Percentiles rank a stretch among this genome's conserved stretches.
Evolutionary conservation across 2,113 vertebrate genomes (phyloP).

Genomic region (Festucalex cinctus): DNA sequence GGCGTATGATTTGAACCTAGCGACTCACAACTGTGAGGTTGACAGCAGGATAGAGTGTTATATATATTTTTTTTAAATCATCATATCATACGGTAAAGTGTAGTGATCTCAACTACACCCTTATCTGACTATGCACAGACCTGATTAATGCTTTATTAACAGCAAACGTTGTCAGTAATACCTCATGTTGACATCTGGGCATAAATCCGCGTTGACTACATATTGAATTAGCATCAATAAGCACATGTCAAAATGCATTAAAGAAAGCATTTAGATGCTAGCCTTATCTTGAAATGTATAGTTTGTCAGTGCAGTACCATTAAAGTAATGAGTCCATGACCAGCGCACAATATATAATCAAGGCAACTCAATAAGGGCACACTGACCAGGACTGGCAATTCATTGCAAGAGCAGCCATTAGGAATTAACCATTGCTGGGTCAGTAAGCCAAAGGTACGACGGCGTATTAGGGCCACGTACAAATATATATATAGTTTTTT

Average conservation of each 20-base stretch:
- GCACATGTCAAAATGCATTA: conserved; percentile 25
- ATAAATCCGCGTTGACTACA: not conserved
- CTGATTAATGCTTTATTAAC: not conserved
- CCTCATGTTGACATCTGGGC: conserved; percentile 1
- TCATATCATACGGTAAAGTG: too few relatives aligned
- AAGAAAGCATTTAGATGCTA: conserved; percentile 1
- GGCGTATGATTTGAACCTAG: too few relatives aligned
- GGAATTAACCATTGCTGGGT: conserved; percentile 20
- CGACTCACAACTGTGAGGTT: not conserved
- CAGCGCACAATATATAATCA: conserved; percentile 32
- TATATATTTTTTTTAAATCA: too few relatives aligned
- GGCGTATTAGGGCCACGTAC: too few relatives aligned
- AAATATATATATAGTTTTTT: too few relatives aligned
- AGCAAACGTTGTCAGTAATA: not conserved
- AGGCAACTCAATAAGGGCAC: conserved; percentile 30
- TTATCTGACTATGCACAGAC: not conserved
- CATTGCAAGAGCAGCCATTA: conserved; percentile 36
- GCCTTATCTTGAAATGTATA: conserved; percentile 15
- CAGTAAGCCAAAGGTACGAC: conserved; percentile 31
- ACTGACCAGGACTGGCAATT: conserved; percentile 32
- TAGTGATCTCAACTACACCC: too few relatives aligned
- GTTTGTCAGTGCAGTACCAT: conserved; percentile 27
- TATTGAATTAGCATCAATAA: conserved; percentile 9
- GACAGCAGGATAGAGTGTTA: too few relatives aligned
- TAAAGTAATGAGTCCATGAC: conserved; percentile 44